Percentiles rank a stretch among this genome's conserved stretches.
phyloP scores from a whole-genome alignment of 2,113 vertebrate genomes.

The Rutilus rutilus region DNA sequence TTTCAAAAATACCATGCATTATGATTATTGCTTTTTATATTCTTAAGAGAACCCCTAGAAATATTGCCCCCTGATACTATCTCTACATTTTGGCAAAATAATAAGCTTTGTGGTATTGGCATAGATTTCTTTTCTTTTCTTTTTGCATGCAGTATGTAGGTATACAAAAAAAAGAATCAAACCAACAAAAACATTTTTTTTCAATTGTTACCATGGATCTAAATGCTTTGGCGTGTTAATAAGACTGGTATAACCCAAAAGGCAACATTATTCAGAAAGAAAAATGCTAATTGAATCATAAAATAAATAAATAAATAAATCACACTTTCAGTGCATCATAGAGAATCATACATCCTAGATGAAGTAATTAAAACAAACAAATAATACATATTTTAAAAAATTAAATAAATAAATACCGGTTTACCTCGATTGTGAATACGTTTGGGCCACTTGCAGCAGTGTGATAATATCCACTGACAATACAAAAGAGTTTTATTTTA shows the following conservation, averaged over 20 bases:
- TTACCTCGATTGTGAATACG: constrained; percentile 61
- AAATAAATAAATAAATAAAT: constrained; percentile 22
- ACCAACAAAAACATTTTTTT: neutral
- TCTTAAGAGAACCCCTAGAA: constrained; percentile 80
- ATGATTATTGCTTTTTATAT: constrained; percentile 90
- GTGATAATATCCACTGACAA: constrained; percentile 73
- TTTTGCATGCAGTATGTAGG: constrained; percentile 82
- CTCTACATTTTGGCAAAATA: constrained; percentile 83
- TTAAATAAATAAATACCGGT: constrained; percentile 56
- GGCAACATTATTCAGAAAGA: constrained; percentile 71
- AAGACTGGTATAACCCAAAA: constrained; percentile 75
- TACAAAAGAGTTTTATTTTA: constrained; percentile 66
- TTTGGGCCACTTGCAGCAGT: constrained; percentile 65
- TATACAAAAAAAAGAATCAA: constrained; percentile 67
- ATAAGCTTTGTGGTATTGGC: constrained; percentile 86
- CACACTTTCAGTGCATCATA: constrained; percentile 10
- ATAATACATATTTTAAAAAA: constrained; percentile 63
- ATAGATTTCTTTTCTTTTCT: constrained; percentile 77
- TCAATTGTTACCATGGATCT: constrained; percentile 75
- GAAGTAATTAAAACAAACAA: constrained; percentile 21
- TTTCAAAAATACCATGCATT: constrained; percentile 90
- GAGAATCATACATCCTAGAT: constrained; percentile 47
- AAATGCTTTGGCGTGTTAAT: constrained; percentile 87
- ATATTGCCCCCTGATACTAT: constrained; percentile 85
- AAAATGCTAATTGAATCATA: constrained; percentile 53